phyloP scores from a whole-genome alignment of 2,797 vertebrate genomes.

The Nannoperca australis region DNA sequence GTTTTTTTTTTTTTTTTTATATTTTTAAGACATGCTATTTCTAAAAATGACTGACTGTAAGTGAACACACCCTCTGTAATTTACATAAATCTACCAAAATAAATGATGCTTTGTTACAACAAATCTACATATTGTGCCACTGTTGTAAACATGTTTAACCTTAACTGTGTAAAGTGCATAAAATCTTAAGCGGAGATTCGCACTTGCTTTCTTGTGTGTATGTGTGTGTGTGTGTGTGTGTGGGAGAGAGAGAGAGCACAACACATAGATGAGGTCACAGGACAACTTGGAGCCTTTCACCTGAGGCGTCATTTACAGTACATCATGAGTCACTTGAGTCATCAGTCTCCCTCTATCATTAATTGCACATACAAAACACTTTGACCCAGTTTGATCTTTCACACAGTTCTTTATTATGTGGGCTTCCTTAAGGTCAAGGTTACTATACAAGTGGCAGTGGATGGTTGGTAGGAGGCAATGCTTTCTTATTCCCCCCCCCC shows the following conservation, averaged over 20 bases:
- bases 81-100: slow-evolving; percentile 19
- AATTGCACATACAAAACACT: too few species aligned
- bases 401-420: too few species aligned
- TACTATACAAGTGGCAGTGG: slow-evolving; percentile 3
- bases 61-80: background rate
- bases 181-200: slow-evolving; percentile 5
- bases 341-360: too few species aligned
- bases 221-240: background rate
- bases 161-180: slow-evolving; percentile 18
- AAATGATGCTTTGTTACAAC: slow-evolving; percentile 1
- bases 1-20: background rate
- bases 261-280: background rate
- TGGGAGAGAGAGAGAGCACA: background rate
- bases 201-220: slow-evolving; percentile 22
- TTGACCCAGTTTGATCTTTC: too few species aligned
- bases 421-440: too few species aligned
- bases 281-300: too few species aligned
- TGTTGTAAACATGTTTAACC: slow-evolving; percentile 29
- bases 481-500: background rate
- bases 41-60: slow-evolving; percentile 9
- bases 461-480: background rate
- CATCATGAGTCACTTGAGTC: too few species aligned
- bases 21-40: slow-evolving; percentile 2
- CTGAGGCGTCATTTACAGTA: too few species aligned
- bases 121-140: slow-evolving; percentile 1